Conservation (phyloP, 2,888 invertebrate genomes). For the Pyrrhia umbra region DNA sequence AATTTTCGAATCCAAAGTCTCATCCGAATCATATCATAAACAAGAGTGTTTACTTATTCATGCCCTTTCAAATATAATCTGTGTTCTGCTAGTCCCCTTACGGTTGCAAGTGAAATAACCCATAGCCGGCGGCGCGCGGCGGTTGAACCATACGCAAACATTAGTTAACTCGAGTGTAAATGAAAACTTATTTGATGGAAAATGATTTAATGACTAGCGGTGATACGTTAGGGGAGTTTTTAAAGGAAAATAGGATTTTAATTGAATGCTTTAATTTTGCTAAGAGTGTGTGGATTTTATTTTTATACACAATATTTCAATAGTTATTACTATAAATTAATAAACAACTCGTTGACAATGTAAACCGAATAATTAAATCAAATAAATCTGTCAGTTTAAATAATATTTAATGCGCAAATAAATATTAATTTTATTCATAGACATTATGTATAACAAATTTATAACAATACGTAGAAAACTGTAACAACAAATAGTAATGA, state of each 20-base stretch:
- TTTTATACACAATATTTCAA: too few relatives aligned
- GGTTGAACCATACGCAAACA: slow-evolving; percentile 61
- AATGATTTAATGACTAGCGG: slow-evolving; percentile 63
- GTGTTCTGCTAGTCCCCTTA: slow-evolving; percentile 39
- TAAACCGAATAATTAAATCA: too few relatives aligned
- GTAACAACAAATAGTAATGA: slow-evolving; percentile 4
- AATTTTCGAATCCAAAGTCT: neutral
- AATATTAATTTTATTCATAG: neutral
- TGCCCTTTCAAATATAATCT: slow-evolving; percentile 52
- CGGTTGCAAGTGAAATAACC: slow-evolving; percentile 49
- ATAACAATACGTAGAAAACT: neutral
- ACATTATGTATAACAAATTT: neutral
- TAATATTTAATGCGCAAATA: too few relatives aligned
- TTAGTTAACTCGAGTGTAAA: slow-evolving; percentile 62
- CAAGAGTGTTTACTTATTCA: slow-evolving; percentile 60
- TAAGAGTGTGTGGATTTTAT: too few relatives aligned
- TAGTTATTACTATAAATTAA: too few relatives aligned
- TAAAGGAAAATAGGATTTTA: neutral
- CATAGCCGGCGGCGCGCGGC: slow-evolving; percentile 43
- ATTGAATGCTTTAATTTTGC: slow-evolving; percentile 11
- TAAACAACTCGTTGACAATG: too few relatives aligned
- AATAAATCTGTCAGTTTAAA: too few relatives aligned
- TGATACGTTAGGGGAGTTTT: slow-evolving; percentile 28
- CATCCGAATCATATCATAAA: slow-evolving; percentile 39
- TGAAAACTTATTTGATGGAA: slow-evolving; percentile 69